Conservation (phyloP, 2,113 vertebrate genomes). For the Thunnus maccoyii region DNA sequence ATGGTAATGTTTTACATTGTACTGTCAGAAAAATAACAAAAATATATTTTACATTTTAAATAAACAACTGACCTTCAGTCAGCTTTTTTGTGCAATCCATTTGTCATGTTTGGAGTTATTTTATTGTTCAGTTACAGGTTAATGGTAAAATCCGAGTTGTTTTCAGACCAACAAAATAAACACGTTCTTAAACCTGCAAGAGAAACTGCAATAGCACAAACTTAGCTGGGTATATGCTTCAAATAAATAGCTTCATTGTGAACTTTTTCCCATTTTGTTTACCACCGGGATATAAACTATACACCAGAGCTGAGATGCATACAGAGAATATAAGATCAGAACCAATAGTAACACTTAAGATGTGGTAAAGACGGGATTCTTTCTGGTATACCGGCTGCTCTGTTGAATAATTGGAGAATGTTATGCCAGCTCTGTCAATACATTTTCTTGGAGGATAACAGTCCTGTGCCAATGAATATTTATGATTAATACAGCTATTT, state of each 20-base stretch:
- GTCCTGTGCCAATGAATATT: conserved; percentile 78
- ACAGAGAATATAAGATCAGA: conserved; percentile 45
- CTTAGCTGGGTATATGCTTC: not conserved
- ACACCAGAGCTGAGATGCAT: conserved; percentile 21
- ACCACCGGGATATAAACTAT: conserved; percentile 28
- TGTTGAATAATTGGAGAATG: conserved; percentile 73
- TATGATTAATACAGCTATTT: conserved; percentile 80
- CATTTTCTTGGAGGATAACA: conserved; percentile 67
- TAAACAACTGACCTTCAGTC: not conserved
- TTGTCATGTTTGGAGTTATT: not conserved
- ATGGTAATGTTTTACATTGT: not conserved
- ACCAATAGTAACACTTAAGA: conserved; percentile 13
- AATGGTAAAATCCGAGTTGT: not conserved
- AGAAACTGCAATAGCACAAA: conserved; percentile 12
- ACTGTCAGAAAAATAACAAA: conserved; percentile 3
- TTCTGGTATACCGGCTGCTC: conserved; percentile 43
- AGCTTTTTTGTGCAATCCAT: not conserved
- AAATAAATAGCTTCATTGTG: conserved; percentile 9
- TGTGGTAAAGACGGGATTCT: conserved; percentile 50
- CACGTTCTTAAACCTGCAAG: not conserved
- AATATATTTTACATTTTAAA: not conserved
- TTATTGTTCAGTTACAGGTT: not conserved
- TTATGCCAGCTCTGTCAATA: conserved; percentile 68
- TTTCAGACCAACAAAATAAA: conserved; percentile 3
- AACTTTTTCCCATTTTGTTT: conserved; percentile 37